Percentiles rank a stretch among this genome's conserved stretches.
phyloP scores from a whole-genome alignment of 2,113 vertebrate genomes.

The Sapajus apella region DNA sequence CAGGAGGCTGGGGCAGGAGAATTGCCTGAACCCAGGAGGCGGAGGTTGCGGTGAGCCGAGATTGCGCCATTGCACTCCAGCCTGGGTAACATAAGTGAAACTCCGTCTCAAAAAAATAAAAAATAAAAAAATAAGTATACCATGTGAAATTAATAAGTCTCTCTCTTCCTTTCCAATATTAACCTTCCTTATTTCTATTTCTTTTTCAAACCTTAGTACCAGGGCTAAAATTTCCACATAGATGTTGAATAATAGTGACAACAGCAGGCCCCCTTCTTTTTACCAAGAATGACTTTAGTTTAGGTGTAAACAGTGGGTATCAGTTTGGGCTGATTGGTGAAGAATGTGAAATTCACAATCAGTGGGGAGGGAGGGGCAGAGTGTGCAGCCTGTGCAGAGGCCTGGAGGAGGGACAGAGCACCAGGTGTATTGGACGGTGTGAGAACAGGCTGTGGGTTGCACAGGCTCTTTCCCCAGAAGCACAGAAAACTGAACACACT shows the following conservation, averaged over 20 bases:
- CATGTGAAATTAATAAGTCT: not conserved
- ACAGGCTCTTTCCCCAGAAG: not conserved
- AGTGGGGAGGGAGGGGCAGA: not conserved
- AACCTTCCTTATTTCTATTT: constrained; percentile 6
- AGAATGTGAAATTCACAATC: not conserved
- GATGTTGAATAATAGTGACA: not conserved
- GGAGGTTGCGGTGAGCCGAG: too few species aligned
- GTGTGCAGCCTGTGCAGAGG: not conserved
- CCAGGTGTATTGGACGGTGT: accelerated
- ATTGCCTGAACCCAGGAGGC: too few species aligned
- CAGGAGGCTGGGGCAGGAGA: too few species aligned
- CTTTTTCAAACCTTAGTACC: not conserved
- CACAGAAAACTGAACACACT: not conserved
- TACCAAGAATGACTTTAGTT: not conserved
- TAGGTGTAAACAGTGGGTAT: accelerated
- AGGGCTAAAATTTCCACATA: not conserved
- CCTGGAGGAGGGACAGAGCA: not conserved
- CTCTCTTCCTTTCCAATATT: constrained; percentile 11
- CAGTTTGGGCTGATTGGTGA: not conserved
- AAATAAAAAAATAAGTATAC: not conserved
- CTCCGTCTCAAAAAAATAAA: too few species aligned
- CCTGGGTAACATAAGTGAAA: too few species aligned
- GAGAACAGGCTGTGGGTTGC: not conserved
- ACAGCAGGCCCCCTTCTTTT: not conserved
- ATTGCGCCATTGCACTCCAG: too few species aligned